These are phyloP conservation scores for Perizoma affinitatum DNA, from an alignment of 2,888 invertebrate species.

Conservation along the genomic window DNA sequence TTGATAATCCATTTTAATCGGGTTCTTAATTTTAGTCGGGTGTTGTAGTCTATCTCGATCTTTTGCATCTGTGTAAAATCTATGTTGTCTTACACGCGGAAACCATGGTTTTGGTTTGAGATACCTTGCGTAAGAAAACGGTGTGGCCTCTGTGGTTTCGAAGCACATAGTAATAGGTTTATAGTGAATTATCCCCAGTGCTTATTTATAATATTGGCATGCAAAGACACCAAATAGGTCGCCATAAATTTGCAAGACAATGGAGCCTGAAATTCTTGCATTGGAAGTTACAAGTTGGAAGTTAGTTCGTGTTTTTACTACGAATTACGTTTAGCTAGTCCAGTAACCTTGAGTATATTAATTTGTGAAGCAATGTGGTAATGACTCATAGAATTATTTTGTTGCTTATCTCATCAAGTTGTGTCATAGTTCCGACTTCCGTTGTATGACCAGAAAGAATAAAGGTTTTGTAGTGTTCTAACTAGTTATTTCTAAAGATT, in stretches of 20 bases:
- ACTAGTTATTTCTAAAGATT: too few species aligned
- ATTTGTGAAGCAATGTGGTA: neutral
- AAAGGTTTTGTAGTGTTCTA: too few species aligned
- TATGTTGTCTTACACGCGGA: too few species aligned
- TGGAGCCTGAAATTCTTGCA: neutral
- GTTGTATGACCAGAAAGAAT: neutral
- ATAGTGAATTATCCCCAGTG: neutral
- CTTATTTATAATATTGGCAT: conserved; percentile 16
- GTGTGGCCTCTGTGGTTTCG: too few species aligned
- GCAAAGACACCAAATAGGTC: conserved; percentile 10
- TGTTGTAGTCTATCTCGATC: too few species aligned
- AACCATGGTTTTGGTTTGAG: too few species aligned
- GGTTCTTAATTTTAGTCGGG: too few species aligned
- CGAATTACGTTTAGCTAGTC: conserved; percentile 1
- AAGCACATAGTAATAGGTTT: too few species aligned
- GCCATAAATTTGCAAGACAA: conserved; percentile 12
- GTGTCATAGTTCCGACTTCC: conserved; percentile 9
- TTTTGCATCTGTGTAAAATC: too few species aligned
- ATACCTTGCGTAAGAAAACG: too few species aligned
- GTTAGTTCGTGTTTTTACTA: conserved; percentile 17
- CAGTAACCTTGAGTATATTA: conserved; percentile 3
- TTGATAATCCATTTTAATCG: too few species aligned
- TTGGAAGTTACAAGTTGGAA: conserved; percentile 3
- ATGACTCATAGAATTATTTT: conserved; percentile 5
- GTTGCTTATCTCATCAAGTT: conserved; percentile 4